These are phyloP conservation scores for Mustela nigripes DNA, from an alignment of 2,113 vertebrate genomes.

Conservation along the genomic window DNA sequence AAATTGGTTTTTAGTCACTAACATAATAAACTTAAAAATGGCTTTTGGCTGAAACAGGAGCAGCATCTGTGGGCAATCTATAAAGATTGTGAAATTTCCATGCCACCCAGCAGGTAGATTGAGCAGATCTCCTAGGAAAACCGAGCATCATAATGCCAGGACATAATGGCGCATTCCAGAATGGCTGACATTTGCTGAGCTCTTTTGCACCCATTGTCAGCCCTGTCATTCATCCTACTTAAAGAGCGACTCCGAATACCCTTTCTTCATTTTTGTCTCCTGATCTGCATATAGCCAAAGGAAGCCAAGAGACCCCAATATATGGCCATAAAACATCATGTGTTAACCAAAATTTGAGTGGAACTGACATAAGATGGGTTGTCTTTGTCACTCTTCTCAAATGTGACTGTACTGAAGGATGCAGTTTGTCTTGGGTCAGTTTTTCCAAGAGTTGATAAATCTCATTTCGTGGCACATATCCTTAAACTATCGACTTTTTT, in stretches of 20 bases:
- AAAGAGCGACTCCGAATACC: neutral
- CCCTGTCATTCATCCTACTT: neutral
- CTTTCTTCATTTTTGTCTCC: neutral
- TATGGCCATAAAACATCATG: neutral
- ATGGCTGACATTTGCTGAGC: neutral
- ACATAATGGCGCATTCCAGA: neutral
- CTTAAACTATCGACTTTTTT: neutral
- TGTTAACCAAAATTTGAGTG: neutral
- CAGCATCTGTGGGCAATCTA: neutral
- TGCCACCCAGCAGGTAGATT: neutral
- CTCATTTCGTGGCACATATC: neutral
- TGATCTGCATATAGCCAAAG: neutral
- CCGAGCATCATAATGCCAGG: neutral
- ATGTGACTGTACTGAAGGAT: neutral
- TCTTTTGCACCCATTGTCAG: neutral
- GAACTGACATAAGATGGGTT: neutral
- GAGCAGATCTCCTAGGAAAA: neutral
- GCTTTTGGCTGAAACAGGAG: constrained; percentile 33
- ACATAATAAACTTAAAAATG: constrained; percentile 33
- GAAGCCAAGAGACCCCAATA: neutral
- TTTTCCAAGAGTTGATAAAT: constrained; percentile 32
- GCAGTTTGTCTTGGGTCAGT: neutral
- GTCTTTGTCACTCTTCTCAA: neutral
- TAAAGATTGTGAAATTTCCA: neutral
- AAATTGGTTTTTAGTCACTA: constrained; percentile 27